Evolutionary conservation across 2,888 invertebrate genomes (phyloP), one percentile per base, ranked within the genome.

Genomic region (Molanna angustata): DNA sequence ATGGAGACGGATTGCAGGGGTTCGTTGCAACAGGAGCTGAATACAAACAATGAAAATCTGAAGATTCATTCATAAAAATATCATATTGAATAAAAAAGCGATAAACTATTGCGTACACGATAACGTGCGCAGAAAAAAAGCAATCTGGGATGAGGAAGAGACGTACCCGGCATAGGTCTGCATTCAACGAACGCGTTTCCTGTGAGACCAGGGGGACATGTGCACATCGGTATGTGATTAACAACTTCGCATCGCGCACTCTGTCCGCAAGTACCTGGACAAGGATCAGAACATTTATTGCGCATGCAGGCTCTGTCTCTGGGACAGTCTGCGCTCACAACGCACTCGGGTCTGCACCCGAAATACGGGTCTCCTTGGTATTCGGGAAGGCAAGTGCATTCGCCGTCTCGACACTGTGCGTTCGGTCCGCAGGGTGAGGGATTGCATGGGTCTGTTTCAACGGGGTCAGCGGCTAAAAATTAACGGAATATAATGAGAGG

Each of bases 221-320:
- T 83, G 59, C 87, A 87, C 72, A 84, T 82, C 14, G 86, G 83
- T 14, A 86, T 78, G 62, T 88, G 87, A 61, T 86, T 84, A 58
- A 85, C 80, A 2, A 86, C 85, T 61, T 85, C 82, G 64, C 88
- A 89, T 45, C 82, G 70, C 20, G 88, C 87, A 64, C 81, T 84
- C 45, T 72, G 64, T 19, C 86, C 87, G 67, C 89, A 90, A 7
- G 84, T 83, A 54, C 82, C 84, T 40, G 78, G 78, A 64, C 88
- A 88, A 3, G 88, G 86, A 67, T 88, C 80, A 2, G 73, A 60
- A 63, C 88, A 88, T 68, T 86, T 85, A 64, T 84, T 83, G 66
- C 74, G 72, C 14, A 83, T 73, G 63, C 86, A 86, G 42, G 85
- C 83, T 62, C 78, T 82, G 60, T 82, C 78, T 63, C 79, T 72